Base-by-base conservation (phyloP, 1,140 invertebrate species). In the Antheraea pernyi region DNA sequence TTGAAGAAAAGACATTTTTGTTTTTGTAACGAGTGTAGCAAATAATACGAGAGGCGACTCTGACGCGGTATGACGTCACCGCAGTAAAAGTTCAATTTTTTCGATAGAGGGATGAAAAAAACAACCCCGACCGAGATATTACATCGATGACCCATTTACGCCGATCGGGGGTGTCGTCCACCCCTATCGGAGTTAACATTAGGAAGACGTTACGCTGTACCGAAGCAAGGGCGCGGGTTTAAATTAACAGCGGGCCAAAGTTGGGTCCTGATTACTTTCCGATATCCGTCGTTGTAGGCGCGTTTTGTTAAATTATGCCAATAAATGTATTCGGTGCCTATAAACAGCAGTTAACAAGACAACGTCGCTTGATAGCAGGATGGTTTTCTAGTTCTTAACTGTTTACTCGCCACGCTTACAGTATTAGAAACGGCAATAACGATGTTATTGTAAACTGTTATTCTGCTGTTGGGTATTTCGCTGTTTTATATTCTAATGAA, bases 201-300 rank as follows among this genome's bases (percentile, higher is more conserved):
- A 65, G 46, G 19, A 65, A 46, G n/a, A 16, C 63, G 42, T 65
- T 46, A 65, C 63, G 16, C 37, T 19, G 39, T 36, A 37, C 8
- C 36, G n/a, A 39, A 30, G 22, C 22, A 30, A 4, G 36, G 30
- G 16, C n/a, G 22, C 16, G 16, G 62, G 39, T 42, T 10, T 46
- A 48, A 65, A 65, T 48, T 65, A 48, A 65, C 37, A 22, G 46
- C 10, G 46, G 19, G 16, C 64, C 16, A 18, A 19, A 65, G 46
- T 42, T 65, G 11, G 36, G 10, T 13, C 68, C 39, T 72, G 71
- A 72, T 67, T 62, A 69, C 53, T 72, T 72, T 72, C 71, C 67
- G 67, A 72, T 72, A 72, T 72, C 71, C 71, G 67, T 36, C 36
- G 62, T 4, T 19, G 62, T 22, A 11, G 19, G 9, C 59, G 59